A percentile compares a stretch with the other conserved stretches of the same genome.
These are phyloP conservation scores for Saccopteryx bilineata DNA, from an alignment of 2,113 vertebrate genomes.

Conservation along the genomic window DNA sequence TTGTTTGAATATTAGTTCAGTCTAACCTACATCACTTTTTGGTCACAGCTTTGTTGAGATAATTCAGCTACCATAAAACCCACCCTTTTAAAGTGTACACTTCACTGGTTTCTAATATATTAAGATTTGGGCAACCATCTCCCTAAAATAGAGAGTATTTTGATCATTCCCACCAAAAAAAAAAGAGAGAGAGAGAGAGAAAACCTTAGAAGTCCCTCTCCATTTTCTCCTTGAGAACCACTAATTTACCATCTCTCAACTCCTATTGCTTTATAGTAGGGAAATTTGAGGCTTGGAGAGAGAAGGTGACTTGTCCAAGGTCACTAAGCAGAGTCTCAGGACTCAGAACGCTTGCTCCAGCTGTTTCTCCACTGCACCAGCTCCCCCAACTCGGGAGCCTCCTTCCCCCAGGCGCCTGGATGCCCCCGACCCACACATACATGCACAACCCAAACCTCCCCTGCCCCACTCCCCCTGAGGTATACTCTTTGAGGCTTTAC, in stretches of 20 bases:
- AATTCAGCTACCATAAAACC: neutral
- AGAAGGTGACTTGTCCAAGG: neutral
- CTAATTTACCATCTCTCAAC: neutral
- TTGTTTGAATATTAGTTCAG: neutral
- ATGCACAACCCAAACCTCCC: neutral
- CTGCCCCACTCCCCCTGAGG: neutral
- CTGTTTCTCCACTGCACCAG: accelerated
- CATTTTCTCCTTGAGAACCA: neutral
- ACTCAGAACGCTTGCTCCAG: neutral
- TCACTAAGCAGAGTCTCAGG: neutral
- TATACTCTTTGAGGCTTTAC: slow-evolving; percentile 60
- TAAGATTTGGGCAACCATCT: accelerated
- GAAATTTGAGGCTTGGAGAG: slow-evolving; percentile 24
- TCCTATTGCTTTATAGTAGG: neutral
- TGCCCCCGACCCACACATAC: accelerated
- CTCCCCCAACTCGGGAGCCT: neutral
- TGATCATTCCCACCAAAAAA: neutral
- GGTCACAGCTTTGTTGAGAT: neutral
- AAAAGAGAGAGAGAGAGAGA: neutral
- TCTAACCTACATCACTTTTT: neutral
- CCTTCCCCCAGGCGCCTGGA: neutral
- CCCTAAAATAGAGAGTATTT: neutral
- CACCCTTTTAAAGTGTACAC: accelerated
- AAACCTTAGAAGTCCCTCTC: neutral
- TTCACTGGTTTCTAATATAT: accelerated